Base-by-base conservation (phyloP, 2,888 invertebrate genomes). In the Antheraea yamamai region DNA sequence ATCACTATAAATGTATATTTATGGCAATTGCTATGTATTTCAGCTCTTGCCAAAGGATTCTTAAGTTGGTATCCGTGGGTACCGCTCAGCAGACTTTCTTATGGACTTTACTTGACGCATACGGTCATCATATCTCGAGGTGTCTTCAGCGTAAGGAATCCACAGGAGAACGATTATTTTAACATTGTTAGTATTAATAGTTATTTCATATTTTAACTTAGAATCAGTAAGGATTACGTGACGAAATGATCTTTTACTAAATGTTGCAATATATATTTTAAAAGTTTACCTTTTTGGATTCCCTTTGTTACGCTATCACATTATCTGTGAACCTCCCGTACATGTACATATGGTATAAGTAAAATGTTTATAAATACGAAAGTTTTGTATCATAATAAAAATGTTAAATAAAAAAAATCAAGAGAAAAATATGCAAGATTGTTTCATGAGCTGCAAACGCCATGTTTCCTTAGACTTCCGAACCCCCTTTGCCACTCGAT, bases 101-200 rank as follows among this genome's bases (percentile, higher is more conserved):
- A 96, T 82, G 96, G 96, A 0, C 91, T 96, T 16, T 96, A 96
- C 83, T 85, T 96, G 75, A 91, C 95, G 0, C 96, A 96, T 84
- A 89, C 95, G 76, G 78, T 95, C 47, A 87, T 96, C 73, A 95
- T 96, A 76, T 83, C 92, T 0, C 85, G 96, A 30, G 92, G 94
- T 71, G 93, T 95, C 0, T 95, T 92, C 64, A 89, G 92, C 78
- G 90, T 92, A 10, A 92, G 95, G 71, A 94, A 92, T 51, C 92
- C 96, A 0, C 92, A 92, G 73, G 88, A 91, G 76, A 88, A 88
- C 58, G 92, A 94, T 76, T 81, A 84, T 70, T 82, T 88, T 23
- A 84, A 85, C 72, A 82, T 87, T 74, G 94, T 94, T 79, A 88
- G 90, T 82, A 51, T 16, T 14, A 0, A 2, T 23, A 4, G 26